Base-by-base conservation (phyloP, 2,888 invertebrate species). In the Zonitis immaculata region DNA sequence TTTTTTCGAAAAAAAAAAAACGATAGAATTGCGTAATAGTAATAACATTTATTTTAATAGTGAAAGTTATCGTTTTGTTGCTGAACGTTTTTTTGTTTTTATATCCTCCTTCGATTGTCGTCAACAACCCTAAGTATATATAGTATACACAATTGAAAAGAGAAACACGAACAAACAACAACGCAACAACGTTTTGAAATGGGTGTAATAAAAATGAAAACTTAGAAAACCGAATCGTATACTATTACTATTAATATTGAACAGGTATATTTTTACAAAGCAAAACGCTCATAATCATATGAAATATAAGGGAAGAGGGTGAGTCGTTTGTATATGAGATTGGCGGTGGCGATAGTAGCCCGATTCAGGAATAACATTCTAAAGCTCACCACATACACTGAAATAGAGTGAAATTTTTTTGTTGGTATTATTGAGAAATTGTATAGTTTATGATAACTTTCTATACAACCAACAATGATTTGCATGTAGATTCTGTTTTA, bases 291-390 rank as follows among this genome's bases (percentile, higher is more conserved):
- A 53, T 57, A 56, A 61, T 60, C 58, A 55, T 51, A n/a, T n/a
- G n/a, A n/a, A n/a, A n/a, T n/a, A 57, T 51, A 43, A n/a, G 51
- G 57, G 56, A 52, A 48, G 54, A 59, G 56, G 56, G 54, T 52
- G 54, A 59, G 56, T 61, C n/a, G n/a, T n/a, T n/a, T n/a, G n/a
- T n/a, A n/a, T 61, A 61, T 61, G 59, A 60, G 61, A 61, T 63
- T 54, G 60, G 54, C 51, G 53, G 56, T 18, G 42, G 57, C 57
- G 63, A 63, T 63, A 61, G 51, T 53, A 59, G 55, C 56, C 54
- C 49, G 56, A 45, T 66, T 63, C 65, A 65, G n/a, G n/a, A n/a
- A n/a, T n/a, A n/a, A n/a, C n/a, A n/a, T n/a, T 65, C 25, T 14
- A 32, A 44, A 26, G 49, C 44, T 22, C 16, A 1, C 20, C 22